Evolutionary conservation across 2,888 invertebrate species (phyloP), one percentile per base, ranked within the genome.

Genomic region (Scaptomyza polygonia): DNA sequence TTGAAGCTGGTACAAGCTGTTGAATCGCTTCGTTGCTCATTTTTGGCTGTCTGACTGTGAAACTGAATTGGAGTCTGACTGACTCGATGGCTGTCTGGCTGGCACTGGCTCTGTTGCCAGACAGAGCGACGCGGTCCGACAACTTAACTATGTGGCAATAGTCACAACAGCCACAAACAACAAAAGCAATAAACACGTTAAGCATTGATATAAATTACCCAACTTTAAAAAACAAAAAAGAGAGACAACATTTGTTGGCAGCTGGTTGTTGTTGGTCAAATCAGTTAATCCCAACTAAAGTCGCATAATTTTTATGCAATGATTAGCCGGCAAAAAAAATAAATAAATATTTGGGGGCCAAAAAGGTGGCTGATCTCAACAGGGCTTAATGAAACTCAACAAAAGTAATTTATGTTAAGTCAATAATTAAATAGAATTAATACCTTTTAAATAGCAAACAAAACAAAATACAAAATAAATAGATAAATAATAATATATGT

Each of bases 111-210:
- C 27, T 49, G 42, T 36, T 47, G 45, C 58, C 79, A 79, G 77
- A 77, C 76, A 77, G 61, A 48, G 58, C 79, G 77, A 54, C 77
- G 69, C 68, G 49, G 14, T 34, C 56, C 75, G 53, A 62, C 78
- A 72, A 61, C 58, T 65, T 40, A 53, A 72, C 62, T 59, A 79
- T 79, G 79, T 72, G 77, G 77, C 76, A 79, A 78, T 59, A 63
- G 18, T 5, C n/a, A 25, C 73, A 56, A 40, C 30, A 44, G 32
- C 30, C 43, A 56, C 36, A 68, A 64, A 7, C 39, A 66, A 51
- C 59, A 43, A 48, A 39, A 61, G 12, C 29, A 49, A 14, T 12
- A 54, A 29, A 32, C 52, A 36, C 53, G 53, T 6, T 18, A 49
- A 57, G 47, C 62, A 67, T 73, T 53, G 61, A 64, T 66, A 75